Evolutionary conservation across 2,797 vertebrate genomes (phyloP), one percentile per base, ranked within the genome.

Genomic region (Paguma larvata): DNA sequence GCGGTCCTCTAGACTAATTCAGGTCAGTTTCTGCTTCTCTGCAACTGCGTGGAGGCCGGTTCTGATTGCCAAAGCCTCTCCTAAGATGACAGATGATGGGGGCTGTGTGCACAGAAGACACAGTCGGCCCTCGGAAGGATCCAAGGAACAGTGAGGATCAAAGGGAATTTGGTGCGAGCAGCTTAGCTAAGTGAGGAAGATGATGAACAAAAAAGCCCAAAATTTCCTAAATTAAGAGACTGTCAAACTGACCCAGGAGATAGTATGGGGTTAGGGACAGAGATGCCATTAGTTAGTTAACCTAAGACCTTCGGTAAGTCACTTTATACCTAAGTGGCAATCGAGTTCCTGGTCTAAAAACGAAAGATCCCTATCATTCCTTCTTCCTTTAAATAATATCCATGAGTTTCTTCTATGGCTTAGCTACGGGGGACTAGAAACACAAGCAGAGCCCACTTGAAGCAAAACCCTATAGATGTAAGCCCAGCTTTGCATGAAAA

Each of bases 151-250:
- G 85, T 0, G 0, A 89, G 95, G 95, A 98, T 96, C 77, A 96
- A 94, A 95, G 80, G 83, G 89, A 90, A 92, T 96, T 92, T 89
- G 91, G 91, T 91, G 85, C 85, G 96, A 98, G 95, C 88, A 19
- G 94, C 95, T 97, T 96, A 97, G 85, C 80, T 70, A 41, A 83
- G 82, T 13, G 79, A 96, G 83, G 91, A 95, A 95, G 89, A 85
- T 0, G 16, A 89, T 65, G 73, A 84, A 78, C 73, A 53, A 75
- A 91, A 95, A 95, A 94, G 63, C 63, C 67, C 14, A 1, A 85
- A 86, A 73, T 83, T 87, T 72, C 96, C 95, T 94, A 94, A 95
- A 89, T n/a, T 25, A 59, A 86, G 83, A 85, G 48, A 56, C 85
- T 83, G 70, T 85, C 46, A 41, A 72, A 70, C 62, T 25, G 82